phyloP scores from a whole-genome alignment of 1,140 invertebrate genomes.

The Procambarus clarkii region DNA sequence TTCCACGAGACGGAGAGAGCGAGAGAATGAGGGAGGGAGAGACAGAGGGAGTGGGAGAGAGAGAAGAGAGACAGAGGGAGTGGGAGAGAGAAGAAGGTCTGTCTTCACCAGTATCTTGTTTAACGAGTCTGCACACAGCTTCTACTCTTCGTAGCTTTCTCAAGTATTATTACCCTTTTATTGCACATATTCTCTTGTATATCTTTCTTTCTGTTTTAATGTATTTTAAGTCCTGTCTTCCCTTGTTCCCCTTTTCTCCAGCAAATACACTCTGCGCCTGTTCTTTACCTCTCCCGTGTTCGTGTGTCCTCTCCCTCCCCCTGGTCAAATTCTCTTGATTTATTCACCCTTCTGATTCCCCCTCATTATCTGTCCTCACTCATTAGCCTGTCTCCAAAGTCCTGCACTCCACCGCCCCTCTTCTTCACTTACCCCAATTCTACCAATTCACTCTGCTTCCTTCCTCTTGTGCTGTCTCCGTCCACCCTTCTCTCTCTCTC shows the following conservation, averaged over 20 bases:
- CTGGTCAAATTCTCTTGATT: not conserved
- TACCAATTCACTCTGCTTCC: not conserved
- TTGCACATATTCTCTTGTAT: not conserved
- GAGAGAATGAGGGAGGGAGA: too few species aligned
- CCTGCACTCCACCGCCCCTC: not conserved
- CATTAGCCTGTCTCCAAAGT: not conserved
- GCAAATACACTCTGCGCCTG: too few species aligned
- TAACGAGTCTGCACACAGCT: too few species aligned
- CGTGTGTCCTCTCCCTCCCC: not conserved
- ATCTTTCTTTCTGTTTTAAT: not conserved
- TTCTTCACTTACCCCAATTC: not conserved
- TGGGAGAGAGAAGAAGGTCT: too few species aligned
- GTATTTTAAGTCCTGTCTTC: too few species aligned
- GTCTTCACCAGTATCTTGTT: too few species aligned
- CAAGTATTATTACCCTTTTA: not conserved
- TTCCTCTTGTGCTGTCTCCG: not conserved
- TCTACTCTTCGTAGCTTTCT: too few species aligned
- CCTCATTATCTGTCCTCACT: not conserved
- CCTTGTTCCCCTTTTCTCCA: too few species aligned
- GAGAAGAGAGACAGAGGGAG: too few species aligned
- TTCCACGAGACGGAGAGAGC: too few species aligned
- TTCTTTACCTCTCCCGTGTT: too few species aligned
- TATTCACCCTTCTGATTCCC: conserved; percentile 1
- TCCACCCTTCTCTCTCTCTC: not conserved
- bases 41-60: too few species aligned